A percentile compares a stretch with the other conserved stretches of the same genome.
Evolutionary conservation across 2,888 invertebrate genomes (phyloP).

Genomic region (Dynastes tityus): DNA sequence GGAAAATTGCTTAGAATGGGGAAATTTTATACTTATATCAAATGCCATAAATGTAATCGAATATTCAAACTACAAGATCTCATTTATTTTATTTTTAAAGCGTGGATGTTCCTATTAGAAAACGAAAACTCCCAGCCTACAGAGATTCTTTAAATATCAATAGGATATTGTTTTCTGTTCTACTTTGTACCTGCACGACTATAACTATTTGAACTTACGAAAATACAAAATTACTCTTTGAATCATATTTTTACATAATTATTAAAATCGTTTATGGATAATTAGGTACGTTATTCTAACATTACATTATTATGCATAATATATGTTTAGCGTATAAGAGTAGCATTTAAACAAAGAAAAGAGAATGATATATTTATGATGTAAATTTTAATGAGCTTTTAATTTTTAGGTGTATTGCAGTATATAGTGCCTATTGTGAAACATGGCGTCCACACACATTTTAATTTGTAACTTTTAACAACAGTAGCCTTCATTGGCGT

Average conservation of each 20-base stretch:
- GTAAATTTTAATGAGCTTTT: slow-evolving; percentile 42
- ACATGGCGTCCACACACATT: slow-evolving; percentile 35
- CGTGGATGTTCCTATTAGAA: slow-evolving; percentile 1
- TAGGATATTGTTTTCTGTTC: not conserved
- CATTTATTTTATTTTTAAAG: not conserved
- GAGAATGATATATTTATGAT: slow-evolving; percentile 31
- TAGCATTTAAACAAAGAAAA: slow-evolving; percentile 29
- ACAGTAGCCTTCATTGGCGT: slow-evolving; percentile 26
- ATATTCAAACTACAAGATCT: not conserved
- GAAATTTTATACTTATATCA: no score
- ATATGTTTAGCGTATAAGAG: slow-evolving; percentile 28
- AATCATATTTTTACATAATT: slow-evolving; percentile 45
- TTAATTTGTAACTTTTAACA: slow-evolving; percentile 1
- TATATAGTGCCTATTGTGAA: slow-evolving; percentile 40
- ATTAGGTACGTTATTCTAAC: slow-evolving; percentile 18
- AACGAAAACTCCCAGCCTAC: not conserved
- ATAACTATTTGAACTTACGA: no score
- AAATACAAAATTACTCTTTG: not conserved
- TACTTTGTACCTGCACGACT: not conserved
- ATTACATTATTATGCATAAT: slow-evolving; percentile 38
- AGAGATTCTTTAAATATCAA: not conserved
- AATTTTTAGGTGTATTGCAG: slow-evolving; percentile 37
- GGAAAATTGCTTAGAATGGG: no score
- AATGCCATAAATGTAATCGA: slow-evolving; percentile 4
- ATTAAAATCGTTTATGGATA: slow-evolving; percentile 41